Conservation (phyloP, 2,888 invertebrate species). For the Netelia inedita region DNA sequence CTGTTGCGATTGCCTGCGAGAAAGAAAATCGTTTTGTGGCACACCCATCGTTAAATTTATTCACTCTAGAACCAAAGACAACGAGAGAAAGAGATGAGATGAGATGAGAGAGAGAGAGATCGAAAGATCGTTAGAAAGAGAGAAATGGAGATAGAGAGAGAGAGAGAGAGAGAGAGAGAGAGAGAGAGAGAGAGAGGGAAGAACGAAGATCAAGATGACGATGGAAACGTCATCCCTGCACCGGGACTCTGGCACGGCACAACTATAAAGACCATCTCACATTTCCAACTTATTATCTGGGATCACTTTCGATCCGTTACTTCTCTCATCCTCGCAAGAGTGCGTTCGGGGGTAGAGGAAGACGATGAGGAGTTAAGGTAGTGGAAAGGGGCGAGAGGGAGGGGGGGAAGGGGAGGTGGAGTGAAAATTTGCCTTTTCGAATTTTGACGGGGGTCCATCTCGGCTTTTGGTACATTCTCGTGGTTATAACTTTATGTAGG, state of each 20-base stretch:
- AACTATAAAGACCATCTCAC: constrained; percentile 41
- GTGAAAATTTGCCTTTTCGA: constrained; percentile 71
- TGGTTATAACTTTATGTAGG: background rate
- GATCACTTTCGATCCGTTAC: constrained; percentile 59
- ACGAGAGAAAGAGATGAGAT: too few species aligned
- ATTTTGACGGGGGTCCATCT: constrained; percentile 77
- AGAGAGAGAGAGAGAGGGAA: constrained; percentile 1
- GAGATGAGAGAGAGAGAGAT: too few species aligned
- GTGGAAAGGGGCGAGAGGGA: too few species aligned
- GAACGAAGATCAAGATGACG: constrained; percentile 41
- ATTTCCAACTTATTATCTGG: constrained; percentile 57
- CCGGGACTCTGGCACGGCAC: constrained; percentile 19
- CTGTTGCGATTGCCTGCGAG: constrained; percentile 10
- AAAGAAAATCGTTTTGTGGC: background rate
- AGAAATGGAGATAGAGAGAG: background rate
- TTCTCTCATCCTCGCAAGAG: constrained; percentile 5
- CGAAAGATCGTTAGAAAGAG: too few species aligned
- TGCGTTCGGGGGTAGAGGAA: too few species aligned
- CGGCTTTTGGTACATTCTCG: constrained; percentile 66
- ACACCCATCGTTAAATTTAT: too few species aligned
- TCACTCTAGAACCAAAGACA: too few species aligned
- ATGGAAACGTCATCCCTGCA: constrained; percentile 47
- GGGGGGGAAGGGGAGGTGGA: background rate
- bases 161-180: background rate
- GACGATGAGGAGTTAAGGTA: too few species aligned